Conservation (phyloP, 2,797 vertebrate genomes). For the Rousettus madagascariensis region DNA sequence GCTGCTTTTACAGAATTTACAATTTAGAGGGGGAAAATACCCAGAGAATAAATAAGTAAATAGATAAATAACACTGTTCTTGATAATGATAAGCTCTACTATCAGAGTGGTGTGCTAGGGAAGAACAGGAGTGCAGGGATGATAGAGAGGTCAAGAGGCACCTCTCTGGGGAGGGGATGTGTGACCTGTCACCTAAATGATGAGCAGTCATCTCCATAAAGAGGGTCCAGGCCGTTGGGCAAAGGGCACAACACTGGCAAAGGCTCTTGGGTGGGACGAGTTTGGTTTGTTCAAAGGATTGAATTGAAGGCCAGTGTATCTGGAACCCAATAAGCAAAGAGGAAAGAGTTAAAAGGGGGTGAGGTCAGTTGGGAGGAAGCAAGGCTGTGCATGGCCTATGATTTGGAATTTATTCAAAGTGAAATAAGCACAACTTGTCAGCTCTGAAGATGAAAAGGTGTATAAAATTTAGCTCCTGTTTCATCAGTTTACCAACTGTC, state of each 20-base stretch:
- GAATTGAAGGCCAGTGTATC: neutral
- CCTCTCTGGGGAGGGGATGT: neutral
- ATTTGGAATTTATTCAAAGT: neutral
- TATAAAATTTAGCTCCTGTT: neutral
- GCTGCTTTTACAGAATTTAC: neutral
- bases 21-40: neutral
- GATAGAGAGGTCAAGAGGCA: too few relatives aligned
- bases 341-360: neutral
- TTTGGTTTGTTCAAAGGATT: neutral
- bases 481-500: neutral
- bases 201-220: neutral
- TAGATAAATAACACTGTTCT: neutral
- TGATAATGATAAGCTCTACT: neutral
- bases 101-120: neutral
- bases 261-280: neutral
- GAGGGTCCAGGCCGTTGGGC: neutral
- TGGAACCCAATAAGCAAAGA: neutral
- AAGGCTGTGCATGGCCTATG: neutral
- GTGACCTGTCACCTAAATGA: neutral
- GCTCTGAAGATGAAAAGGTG: neutral
- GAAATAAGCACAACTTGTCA: neutral
- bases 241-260: neutral
- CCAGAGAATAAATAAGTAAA: neutral
- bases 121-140: neutral
- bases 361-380: neutral